Evolutionary conservation across 1,140 invertebrate genomes (phyloP).

Genomic region (Lordiphosa mommai): DNA sequence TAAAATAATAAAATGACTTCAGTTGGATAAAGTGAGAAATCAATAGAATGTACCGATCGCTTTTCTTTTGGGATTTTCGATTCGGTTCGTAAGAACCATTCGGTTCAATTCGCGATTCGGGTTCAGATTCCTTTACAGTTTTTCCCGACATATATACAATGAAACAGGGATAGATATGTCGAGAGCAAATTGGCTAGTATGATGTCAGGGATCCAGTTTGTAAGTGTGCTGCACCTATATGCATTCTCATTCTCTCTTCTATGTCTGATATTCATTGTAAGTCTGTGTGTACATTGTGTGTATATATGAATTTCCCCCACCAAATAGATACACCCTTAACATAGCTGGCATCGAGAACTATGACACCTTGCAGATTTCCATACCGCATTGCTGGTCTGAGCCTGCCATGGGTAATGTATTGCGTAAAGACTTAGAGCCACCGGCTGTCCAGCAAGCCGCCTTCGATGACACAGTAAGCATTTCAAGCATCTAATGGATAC

Average conservation of each 20-base stretch:
- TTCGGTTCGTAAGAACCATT: no score
- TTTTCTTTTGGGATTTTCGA: no score
- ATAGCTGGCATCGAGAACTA: slow-evolving; percentile 86
- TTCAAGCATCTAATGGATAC: background rate
- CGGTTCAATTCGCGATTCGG: no score
- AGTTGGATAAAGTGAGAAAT: no score
- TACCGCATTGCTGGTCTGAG: slow-evolving; percentile 89
- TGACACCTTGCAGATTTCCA: slow-evolving; percentile 83
- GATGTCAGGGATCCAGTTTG: no score
- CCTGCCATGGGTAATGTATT: slow-evolving; percentile 83
- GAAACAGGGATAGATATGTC: no score
- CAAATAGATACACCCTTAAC: slow-evolving; percentile 82
- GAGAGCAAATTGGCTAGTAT: no score
- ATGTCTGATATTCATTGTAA: background rate
- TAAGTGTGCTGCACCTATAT: background rate
- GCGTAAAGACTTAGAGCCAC: slow-evolving; percentile 83
- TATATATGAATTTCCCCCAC: slow-evolving; percentile 10
- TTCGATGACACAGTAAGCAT: slow-evolving; percentile 87
- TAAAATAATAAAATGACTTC: no score
- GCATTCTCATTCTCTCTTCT: background rate
- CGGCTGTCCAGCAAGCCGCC: slow-evolving; percentile 89
- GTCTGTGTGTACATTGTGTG: slow-evolving; percentile 2
- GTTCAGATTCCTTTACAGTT: no score
- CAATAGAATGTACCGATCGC: no score
- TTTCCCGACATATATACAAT: no score